These are phyloP conservation scores for Leptobrachium leishanense DNA, from an alignment of 2,113 vertebrate species.

Conservation along the genomic window DNA sequence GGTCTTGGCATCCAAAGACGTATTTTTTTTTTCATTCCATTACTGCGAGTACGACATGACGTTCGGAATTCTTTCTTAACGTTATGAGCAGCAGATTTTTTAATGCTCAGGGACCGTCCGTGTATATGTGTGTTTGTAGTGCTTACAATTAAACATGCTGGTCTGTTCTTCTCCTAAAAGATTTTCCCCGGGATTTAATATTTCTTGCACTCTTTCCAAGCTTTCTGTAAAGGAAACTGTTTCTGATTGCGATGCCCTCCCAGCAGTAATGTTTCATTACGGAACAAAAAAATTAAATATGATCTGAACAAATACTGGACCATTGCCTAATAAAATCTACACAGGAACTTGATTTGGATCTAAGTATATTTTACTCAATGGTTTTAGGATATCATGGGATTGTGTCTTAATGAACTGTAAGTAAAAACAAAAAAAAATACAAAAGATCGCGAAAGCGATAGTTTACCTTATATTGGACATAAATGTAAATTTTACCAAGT, in stretches of 20 bases:
- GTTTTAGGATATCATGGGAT: too few relatives aligned
- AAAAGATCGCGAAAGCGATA: constrained; percentile 17
- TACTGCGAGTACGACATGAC: constrained; percentile 4
- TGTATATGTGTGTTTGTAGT: too few relatives aligned
- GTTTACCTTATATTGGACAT: neutral
- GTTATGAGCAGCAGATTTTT: neutral
- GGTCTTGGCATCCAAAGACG: constrained; percentile 72
- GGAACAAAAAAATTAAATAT: constrained; percentile 16
- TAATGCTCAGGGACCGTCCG: too few relatives aligned
- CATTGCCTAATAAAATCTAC: constrained; percentile 49
- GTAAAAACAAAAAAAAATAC: constrained; percentile 20
- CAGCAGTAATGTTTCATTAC: constrained; percentile 30
- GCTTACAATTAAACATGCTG: too few relatives aligned
- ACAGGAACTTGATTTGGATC: constrained; percentile 39
- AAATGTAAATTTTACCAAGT: neutral
- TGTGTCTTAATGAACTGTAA: constrained; percentile 2
- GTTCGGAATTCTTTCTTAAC: constrained; percentile 42
- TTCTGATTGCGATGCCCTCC: constrained; percentile 22
- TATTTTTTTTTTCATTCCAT: constrained; percentile 60
- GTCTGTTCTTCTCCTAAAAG: neutral
- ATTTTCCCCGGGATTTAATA: constrained; percentile 23
- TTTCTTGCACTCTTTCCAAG: constrained; percentile 15
- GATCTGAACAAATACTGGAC: constrained; percentile 45
- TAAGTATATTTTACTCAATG: neutral
- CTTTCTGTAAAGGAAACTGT: constrained; percentile 11